phyloP scores from a whole-genome alignment of 2,113 vertebrate species.

The Chunga burmeisteri region DNA sequence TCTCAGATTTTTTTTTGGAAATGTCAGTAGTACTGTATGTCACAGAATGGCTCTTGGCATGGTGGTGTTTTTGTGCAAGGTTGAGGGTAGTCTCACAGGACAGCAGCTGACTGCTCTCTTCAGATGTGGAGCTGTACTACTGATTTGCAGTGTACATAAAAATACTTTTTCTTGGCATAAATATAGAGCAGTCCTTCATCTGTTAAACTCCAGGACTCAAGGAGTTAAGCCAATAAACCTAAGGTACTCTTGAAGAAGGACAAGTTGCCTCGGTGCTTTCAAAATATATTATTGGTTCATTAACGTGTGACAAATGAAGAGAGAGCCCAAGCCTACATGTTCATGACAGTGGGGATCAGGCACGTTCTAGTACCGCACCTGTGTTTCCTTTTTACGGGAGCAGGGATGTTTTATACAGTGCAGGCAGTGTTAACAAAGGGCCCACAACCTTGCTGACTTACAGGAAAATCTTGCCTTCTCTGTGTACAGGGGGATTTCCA shows the following conservation, averaged over 20 bases:
- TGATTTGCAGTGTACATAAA: not conserved
- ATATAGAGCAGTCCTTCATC: not conserved
- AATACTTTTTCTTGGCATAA: not conserved
- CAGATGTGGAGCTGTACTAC: not conserved
- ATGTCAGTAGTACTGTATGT: not conserved
- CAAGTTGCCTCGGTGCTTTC: not conserved
- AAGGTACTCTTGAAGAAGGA: not conserved
- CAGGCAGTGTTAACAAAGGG: no score
- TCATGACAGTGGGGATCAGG: not conserved
- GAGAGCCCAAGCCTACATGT: not conserved
- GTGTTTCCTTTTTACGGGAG: not conserved
- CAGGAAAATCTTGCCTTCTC: not conserved
- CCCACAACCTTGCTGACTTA: not conserved
- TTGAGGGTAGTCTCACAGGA: not conserved
- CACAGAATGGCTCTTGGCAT: not conserved
- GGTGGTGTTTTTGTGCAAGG: not conserved
- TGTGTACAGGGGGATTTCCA: not conserved
- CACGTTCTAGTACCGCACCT: fast-evolving
- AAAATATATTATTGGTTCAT: not conserved
- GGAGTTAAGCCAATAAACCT: not conserved
- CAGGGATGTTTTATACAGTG: no score
- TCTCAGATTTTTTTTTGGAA: not conserved
- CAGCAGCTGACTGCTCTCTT: not conserved
- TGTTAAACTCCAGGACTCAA: not conserved
- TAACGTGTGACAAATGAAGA: not conserved